phyloP scores from a whole-genome alignment of 2,888 invertebrate species.

The Pollenia amentaria region DNA sequence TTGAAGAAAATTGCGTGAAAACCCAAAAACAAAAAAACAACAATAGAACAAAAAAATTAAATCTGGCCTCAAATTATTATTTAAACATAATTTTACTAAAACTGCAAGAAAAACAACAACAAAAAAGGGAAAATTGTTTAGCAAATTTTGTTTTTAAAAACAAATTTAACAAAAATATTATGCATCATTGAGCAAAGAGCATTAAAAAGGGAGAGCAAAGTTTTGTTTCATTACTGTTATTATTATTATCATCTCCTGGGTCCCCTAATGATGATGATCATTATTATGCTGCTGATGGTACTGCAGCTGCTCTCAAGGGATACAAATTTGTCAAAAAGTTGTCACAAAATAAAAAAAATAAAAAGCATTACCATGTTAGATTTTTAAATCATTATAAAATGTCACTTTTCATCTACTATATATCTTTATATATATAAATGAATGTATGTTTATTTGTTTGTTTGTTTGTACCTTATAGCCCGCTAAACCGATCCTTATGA shows the following conservation, averaged over 20 bases:
- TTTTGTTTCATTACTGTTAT: neutral
- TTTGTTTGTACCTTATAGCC: too few species aligned
- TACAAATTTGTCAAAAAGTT: constrained; percentile 42
- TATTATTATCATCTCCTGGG: neutral
- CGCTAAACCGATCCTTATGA: too few species aligned
- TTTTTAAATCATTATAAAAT: constrained; percentile 23
- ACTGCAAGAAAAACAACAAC: neutral
- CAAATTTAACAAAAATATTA: constrained; percentile 9
- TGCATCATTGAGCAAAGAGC: constrained; percentile 33
- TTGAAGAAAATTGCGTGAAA: neutral
- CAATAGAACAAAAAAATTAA: neutral
- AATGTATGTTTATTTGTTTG: too few species aligned
- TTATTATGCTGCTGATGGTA: too few species aligned
- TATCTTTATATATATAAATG: too few species aligned
- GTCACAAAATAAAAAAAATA: constrained; percentile 11
- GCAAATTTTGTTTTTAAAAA: neutral
- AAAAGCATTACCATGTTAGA: neutral
- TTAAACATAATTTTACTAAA: neutral
- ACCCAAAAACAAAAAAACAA: neutral
- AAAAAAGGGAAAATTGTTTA: neutral
- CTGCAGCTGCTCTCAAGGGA: neutral
- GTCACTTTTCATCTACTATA: constrained; percentile 28
- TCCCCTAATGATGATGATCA: neutral
- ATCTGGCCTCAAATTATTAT: neutral
- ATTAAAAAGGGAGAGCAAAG: neutral